phyloP scores from a whole-genome alignment of 2,113 vertebrate species.

The Limnothrissa miodon region DNA sequence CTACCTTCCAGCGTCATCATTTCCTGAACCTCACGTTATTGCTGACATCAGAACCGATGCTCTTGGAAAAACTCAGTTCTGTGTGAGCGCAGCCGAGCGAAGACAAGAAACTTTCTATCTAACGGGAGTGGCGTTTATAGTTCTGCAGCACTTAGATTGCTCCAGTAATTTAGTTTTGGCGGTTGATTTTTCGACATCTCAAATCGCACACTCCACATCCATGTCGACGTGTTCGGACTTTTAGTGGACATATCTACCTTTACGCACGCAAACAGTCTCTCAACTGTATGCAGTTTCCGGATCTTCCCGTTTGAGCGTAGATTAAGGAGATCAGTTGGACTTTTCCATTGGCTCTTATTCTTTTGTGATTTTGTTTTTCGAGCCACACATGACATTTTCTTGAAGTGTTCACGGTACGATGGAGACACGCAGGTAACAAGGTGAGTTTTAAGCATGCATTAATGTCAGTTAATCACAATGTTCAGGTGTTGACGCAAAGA shows the following conservation, averaged over 20 bases:
- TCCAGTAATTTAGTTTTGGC: background rate
- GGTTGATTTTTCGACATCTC: background rate
- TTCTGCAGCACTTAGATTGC: background rate
- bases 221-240: slow-evolving; percentile 19
- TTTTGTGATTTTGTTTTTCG: slow-evolving; percentile 23
- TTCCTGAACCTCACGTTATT: slow-evolving; percentile 69
- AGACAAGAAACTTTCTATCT: slow-evolving; percentile 61
- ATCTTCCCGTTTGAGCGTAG: slow-evolving; percentile 43
- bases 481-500: background rate
- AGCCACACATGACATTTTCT: slow-evolving; percentile 27
- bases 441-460: slow-evolving; percentile 53
- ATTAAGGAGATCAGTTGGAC: slow-evolving; percentile 49
- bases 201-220: background rate
- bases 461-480: background rate
- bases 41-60: slow-evolving; percentile 66
- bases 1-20: slow-evolving; percentile 56
- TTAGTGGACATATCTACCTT: slow-evolving; percentile 36
- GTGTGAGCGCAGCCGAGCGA: slow-evolving; percentile 23
- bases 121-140: slow-evolving; percentile 28
- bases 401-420: slow-evolving; percentile 48
- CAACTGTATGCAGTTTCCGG: slow-evolving; percentile 63
- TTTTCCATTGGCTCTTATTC: slow-evolving; percentile 38
- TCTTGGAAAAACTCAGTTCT: slow-evolving; percentile 51
- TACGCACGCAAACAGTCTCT: slow-evolving; percentile 40
- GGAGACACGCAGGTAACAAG: slow-evolving; percentile 63